Evolutionary conservation across 2,888 invertebrate genomes (phyloP).

Genomic region (Gymnocheta viridis): DNA sequence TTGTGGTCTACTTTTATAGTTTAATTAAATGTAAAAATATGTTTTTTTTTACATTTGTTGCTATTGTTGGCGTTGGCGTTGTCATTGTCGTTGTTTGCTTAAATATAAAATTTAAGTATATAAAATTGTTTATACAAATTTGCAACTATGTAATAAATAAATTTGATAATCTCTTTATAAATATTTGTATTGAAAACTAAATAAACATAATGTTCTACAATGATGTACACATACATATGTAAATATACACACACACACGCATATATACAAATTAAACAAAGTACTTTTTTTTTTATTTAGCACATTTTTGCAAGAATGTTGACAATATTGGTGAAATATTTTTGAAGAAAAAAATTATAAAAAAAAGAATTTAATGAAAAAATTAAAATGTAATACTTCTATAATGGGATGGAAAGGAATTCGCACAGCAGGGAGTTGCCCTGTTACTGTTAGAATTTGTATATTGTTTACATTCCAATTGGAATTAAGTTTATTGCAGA

Average conservation of each 20-base stretch:
- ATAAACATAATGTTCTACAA: constrained; percentile 3
- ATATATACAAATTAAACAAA: no score
- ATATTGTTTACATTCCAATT: no score
- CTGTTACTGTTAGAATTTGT: no score
- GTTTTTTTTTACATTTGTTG: constrained; percentile 20
- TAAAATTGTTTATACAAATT: constrained; percentile 29
- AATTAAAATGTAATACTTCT: not conserved
- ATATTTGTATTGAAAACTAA: constrained; percentile 23
- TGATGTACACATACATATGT: not conserved
- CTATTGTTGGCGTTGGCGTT: not conserved
- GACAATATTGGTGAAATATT: not conserved
- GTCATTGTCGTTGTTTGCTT: not conserved
- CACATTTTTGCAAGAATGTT: not conserved
- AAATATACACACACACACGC: not conserved
- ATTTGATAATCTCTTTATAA: constrained; percentile 37
- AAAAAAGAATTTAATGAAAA: not conserved
- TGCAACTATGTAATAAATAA: constrained; percentile 32
- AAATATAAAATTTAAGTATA: not conserved
- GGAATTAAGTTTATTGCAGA: no score
- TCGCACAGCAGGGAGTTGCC: no score
- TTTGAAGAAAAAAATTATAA: not conserved
- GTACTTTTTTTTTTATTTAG: not conserved
- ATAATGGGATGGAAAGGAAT: no score
- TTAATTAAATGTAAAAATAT: constrained; percentile 67
- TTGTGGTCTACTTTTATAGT: constrained; percentile 67